Evolutionary conservation across 2,888 invertebrate species (phyloP), one percentile per base, ranked within the genome.

Genomic region (Drosophila picticornis): DNA sequence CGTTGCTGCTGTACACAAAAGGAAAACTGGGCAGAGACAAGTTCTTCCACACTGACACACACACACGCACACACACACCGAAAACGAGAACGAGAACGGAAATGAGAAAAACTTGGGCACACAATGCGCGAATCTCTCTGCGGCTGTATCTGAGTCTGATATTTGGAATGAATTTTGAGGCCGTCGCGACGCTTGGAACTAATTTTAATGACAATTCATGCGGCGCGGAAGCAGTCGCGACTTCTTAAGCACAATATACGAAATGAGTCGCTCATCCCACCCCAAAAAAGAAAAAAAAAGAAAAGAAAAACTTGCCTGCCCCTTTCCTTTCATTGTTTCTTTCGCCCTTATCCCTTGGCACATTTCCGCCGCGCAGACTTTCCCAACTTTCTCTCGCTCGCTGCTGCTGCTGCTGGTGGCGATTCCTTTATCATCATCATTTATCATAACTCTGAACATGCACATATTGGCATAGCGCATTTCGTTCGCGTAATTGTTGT

Each of bases 141-240:
- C 16, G 46, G 60, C 74, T 38, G 59, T 48, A 66, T 55, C 55
- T 57, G 60, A 72, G 64, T 63, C 29, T n/a, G 58, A 76, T 25
- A 25, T 53, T 67, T 57, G 57, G 50, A 57, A 22, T 34, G 11
- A 27, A 19, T 36, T 36, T 56, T 38, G 56, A 56, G 56, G 70
- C 52, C 68, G 59, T 69, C 57, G 72, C 79, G 65, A 32, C n/a
- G 55, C 7, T 69, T 77, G 88, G 67, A 86, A 90, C 89, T 90
- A 85, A 90, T 90, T 88, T 88, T 86, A 90, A 90, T 90, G 89
- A 90, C 89, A 90, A 90, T 88, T 76, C 89, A 78, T 71, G 81
- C 89, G 74, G 72, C 81, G 83, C 75, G 80, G 77, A 78, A 68
- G 69, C 56, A n/a, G 57, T 50, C 69, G 69, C 79, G 76, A 70